phyloP scores from a whole-genome alignment of 2,797 vertebrate genomes.

The Gallinago nigripennis region DNA sequence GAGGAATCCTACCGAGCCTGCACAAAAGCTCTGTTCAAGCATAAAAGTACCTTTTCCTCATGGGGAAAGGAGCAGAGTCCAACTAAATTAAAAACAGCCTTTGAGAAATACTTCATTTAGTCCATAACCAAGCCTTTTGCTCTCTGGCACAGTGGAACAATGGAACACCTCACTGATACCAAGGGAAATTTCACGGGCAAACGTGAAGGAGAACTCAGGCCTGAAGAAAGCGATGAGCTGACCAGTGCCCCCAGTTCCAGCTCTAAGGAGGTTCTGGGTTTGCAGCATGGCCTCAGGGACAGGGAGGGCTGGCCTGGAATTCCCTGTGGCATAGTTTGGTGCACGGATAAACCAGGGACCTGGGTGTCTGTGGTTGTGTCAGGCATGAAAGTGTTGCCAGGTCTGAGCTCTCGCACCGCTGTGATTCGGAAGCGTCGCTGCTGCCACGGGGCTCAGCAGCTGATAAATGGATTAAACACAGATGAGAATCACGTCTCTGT shows the following conservation, averaged over 20 bases:
- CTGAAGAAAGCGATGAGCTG: neutral
- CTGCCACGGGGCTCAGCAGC: neutral
- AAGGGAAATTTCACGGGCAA: neutral
- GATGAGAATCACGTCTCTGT: neutral
- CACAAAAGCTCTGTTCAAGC: neutral
- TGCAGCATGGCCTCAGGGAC: neutral
- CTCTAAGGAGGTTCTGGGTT: neutral
- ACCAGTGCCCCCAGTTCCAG: rapidly evolving
- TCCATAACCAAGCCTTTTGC: neutral
- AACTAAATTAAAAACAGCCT: neutral
- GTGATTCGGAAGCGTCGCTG: neutral
- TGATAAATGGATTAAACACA: neutral
- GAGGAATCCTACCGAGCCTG: neutral
- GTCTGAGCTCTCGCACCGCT: neutral
- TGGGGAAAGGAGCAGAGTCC: neutral
- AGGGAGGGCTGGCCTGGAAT: neutral
- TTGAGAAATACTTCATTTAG: neutral
- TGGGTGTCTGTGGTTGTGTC: rapidly evolving
- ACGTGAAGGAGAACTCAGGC: neutral
- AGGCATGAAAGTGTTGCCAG: neutral
- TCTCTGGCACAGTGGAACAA: neutral
- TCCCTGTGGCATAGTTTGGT: rapidly evolving
- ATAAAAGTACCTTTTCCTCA: neutral
- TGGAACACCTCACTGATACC: neutral
- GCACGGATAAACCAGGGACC: neutral